Evolutionary conservation across 2,888 invertebrate genomes (phyloP), one percentile per base, ranked within the genome.

Genomic region (Ennomos quercinarius): DNA sequence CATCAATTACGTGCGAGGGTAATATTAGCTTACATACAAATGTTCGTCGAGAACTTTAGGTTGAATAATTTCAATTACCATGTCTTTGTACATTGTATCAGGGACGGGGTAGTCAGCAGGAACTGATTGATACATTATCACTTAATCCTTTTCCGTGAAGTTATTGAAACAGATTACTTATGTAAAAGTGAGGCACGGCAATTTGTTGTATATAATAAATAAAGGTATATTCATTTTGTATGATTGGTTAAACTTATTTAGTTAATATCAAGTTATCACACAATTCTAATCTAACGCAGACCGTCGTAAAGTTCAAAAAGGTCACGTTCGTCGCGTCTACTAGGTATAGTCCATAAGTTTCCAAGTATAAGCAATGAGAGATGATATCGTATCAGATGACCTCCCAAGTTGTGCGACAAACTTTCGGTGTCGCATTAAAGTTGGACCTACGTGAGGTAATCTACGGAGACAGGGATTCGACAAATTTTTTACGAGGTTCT

Each of bases 1-100:
- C 68, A 61, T 68, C 61, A 62, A 67, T 68, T 65, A 72, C 77
- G 73, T 74, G 76, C 74, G 40, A 39, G 27, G 3, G 39, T 48
- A 27, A 48, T 48, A 11, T 35, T 35, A 10, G 27, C 43, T 43
- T 34, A 27, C 2, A 27, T 6, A 27, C 27, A 27, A 27, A 27
- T 27, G 27, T 27, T 6, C 27, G n/a, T n/a, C n/a, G n/a, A n/a
- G n/a, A n/a, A n/a, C n/a, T n/a, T n/a, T n/a, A 6, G 27, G 4
- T 27, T 27, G 6, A 27, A 27, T 27, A 27, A 27, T 27, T 27
- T 27, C 27, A 6, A 27, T 27, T 2, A 6, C 27, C 27, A 27
- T 5, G 6, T 27, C 6, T 27, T 27, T 6, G 27, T 27, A 17
- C 3, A n/a, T 17, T 17, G 17, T 17, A 17, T 3, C 1, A 27